phyloP scores from a whole-genome alignment of 2,797 vertebrate genomes.

The Sphenopsis melanotis region DNA sequence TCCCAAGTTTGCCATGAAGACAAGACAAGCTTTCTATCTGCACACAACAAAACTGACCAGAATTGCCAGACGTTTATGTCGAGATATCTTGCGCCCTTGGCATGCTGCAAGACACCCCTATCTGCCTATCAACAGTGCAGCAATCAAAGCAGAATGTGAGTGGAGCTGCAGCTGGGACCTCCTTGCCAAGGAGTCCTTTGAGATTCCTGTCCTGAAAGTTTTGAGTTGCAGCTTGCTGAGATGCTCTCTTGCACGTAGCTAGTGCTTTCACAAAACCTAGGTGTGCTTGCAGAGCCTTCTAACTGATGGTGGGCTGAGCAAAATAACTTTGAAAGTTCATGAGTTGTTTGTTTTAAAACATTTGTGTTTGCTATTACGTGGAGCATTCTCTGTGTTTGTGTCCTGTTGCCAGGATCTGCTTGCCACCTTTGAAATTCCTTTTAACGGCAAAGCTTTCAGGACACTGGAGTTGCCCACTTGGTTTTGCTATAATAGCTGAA shows the following conservation, averaged over 20 bases:
- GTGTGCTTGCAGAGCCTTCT: not conserved
- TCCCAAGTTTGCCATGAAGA: slow-evolving; percentile 97
- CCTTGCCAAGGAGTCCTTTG: not conserved
- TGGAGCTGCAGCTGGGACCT: not conserved
- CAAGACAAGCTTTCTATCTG: slow-evolving; percentile 94
- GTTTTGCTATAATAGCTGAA: not conserved
- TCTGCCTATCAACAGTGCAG: slow-evolving; percentile 90
- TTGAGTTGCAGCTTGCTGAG: not conserved
- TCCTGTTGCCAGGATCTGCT: not conserved
- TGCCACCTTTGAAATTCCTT: not conserved
- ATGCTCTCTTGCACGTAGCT: not conserved
- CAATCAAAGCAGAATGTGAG: slow-evolving; percentile 97
- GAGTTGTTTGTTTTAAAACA: not conserved
- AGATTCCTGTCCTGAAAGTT: not conserved
- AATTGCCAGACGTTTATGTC: slow-evolving; percentile 88
- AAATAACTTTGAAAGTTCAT: not conserved
- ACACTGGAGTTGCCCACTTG: not conserved
- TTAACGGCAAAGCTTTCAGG: not conserved
- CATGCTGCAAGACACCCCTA: slow-evolving; percentile 92
- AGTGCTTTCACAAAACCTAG: not conserved
- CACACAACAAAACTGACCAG: slow-evolving; percentile 89
- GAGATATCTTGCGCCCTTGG: slow-evolving; percentile 88
- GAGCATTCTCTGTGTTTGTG: not conserved
- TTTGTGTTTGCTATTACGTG: not conserved
- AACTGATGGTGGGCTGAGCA: not conserved